phyloP scores from a whole-genome alignment of 2,888 invertebrate genomes.

The Euspilapteryx auroguttella region DNA sequence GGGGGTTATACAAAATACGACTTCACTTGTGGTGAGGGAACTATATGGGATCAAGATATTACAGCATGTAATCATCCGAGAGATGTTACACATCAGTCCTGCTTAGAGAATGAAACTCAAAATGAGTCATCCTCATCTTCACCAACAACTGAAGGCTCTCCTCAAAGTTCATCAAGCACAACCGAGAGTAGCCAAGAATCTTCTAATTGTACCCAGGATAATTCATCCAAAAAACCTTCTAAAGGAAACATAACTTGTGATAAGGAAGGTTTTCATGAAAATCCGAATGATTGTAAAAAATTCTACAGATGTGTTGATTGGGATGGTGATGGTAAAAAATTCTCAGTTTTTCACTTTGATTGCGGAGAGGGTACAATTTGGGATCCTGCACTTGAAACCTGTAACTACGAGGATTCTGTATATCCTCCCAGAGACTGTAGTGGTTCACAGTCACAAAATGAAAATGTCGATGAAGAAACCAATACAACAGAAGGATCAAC shows the following conservation, averaged over 20 bases:
- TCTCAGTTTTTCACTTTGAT: constrained; percentile 66
- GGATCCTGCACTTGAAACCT: constrained; percentile 67
- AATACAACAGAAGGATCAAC: constrained; percentile 7
- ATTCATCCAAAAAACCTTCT: constrained; percentile 20
- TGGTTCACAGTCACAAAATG: constrained; percentile 22
- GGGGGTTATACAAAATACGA: constrained; percentile 39
- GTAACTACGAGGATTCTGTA: constrained; percentile 68
- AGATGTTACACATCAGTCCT: constrained; percentile 34
- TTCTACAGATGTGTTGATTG: constrained; percentile 69
- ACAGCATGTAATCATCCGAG: constrained; percentile 42
- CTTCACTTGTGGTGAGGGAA: constrained; percentile 59
- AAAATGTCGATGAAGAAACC: constrained; percentile 13
- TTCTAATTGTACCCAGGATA: constrained; percentile 20
- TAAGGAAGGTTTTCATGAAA: constrained; percentile 63
- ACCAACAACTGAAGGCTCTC: constrained; percentile 8
- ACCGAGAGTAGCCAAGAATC: constrained; percentile 13
- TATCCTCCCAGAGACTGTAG: constrained; percentile 57
- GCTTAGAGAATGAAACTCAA: constrained; percentile 15
- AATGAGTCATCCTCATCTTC: constrained; percentile 9
- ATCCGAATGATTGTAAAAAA: constrained; percentile 64
- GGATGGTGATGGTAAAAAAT: constrained; percentile 54
- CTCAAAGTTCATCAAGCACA: constrained; percentile 13
- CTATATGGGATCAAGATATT: constrained; percentile 68
- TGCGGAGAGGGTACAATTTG: constrained; percentile 74
- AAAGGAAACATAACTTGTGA: constrained; percentile 39